phyloP scores from a whole-genome alignment of 2,797 vertebrate species.

The Peromyscus melanophrys region DNA sequence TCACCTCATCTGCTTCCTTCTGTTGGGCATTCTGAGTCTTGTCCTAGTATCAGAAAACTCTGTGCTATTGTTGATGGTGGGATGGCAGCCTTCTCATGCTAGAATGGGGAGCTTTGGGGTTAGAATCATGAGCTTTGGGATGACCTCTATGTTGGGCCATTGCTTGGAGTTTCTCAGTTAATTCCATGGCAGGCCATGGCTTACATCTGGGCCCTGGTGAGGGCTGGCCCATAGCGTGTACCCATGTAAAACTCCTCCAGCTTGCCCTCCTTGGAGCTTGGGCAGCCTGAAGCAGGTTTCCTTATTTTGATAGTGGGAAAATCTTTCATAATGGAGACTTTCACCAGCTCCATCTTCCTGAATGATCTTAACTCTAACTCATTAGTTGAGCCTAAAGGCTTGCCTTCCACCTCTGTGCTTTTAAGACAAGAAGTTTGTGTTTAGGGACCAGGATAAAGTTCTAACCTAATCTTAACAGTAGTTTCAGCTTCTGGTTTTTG shows the following conservation, averaged over 20 bases:
- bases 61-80: background rate
- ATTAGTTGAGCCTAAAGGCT: background rate
- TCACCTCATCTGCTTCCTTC: background rate
- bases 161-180: background rate
- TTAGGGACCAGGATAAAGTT: background rate
- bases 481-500: background rate
- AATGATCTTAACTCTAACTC: background rate
- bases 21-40: background rate
- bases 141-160: background rate
- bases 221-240: no score
- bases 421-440: background rate
- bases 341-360: background rate
- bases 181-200: background rate
- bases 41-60: background rate
- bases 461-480: background rate
- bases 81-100: background rate
- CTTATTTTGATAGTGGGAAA: background rate
- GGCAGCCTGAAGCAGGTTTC: background rate
- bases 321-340: background rate
- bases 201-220: background rate
- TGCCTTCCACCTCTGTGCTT: background rate
- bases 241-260: background rate
- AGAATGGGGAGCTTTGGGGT: background rate
- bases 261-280: background rate
- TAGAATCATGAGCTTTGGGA: background rate